Conservation (phyloP, 2,888 invertebrate genomes). For the Drosophila anomalipes region DNA sequence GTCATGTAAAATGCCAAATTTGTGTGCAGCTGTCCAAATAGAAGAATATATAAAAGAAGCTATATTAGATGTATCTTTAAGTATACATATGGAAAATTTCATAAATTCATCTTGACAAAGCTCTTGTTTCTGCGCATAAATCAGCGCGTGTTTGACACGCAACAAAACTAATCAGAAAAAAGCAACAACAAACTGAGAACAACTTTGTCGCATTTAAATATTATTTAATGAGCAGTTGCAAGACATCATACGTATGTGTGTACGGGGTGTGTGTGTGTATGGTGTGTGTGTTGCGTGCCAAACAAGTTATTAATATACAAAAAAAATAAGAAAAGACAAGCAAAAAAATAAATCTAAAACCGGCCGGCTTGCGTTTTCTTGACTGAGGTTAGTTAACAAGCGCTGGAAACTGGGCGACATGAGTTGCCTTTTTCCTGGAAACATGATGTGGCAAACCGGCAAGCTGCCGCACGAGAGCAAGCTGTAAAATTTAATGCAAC, state of each 20-base stretch:
- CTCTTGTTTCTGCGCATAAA: conserved; percentile 42
- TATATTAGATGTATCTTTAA: conserved; percentile 31
- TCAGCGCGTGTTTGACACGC: conserved; percentile 60
- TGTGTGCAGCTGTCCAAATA: conserved; percentile 41
- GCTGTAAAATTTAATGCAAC: conserved; percentile 1
- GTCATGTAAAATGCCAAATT: conserved; percentile 24
- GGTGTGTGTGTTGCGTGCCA: conserved; percentile 27
- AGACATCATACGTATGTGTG: neutral
- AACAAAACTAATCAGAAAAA: conserved; percentile 48
- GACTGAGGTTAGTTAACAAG: conserved; percentile 56
- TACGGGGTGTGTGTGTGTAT: conserved; percentile 8
- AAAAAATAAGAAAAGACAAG: conserved; percentile 1
- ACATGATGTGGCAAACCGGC: conserved; percentile 21
- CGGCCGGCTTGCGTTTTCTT: conserved; percentile 55
- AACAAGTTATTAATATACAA: conserved; percentile 51
- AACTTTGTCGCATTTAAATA: conserved; percentile 67
- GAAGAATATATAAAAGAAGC: conserved; percentile 5
- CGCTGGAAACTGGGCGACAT: conserved; percentile 13
- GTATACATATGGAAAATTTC: conserved; percentile 34
- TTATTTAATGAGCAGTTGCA: conserved; percentile 62
- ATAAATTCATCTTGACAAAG: conserved; percentile 46
- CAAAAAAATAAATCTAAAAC: conserved; percentile 30
- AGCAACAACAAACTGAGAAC: conserved; percentile 7
- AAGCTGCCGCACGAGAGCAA: conserved; percentile 16
- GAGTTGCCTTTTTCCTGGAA: conserved; percentile 37